phyloP scores from a whole-genome alignment of 1,140 invertebrate genomes.

The Luehdorfia chinensis region DNA sequence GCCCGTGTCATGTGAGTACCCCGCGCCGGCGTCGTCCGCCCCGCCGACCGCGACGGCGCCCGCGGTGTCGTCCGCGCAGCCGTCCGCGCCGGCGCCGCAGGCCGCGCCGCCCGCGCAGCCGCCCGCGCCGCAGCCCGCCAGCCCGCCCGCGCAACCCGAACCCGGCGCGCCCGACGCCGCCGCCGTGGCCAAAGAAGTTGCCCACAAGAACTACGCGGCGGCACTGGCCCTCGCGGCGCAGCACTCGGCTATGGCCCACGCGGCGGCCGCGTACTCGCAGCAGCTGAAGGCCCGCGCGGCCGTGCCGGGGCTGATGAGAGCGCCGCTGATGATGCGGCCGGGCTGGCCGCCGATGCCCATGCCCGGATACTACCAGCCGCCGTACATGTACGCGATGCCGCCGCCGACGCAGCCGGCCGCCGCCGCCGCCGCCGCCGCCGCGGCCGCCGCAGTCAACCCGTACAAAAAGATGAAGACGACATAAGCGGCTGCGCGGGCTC shows the following conservation, averaged over 20 bases:
- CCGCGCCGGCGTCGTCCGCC: slow-evolving; percentile 82
- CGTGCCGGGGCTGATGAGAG: slow-evolving; percentile 58
- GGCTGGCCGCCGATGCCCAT: slow-evolving; percentile 61
- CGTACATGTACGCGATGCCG: slow-evolving; percentile 79
- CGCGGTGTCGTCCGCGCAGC: slow-evolving; percentile 33
- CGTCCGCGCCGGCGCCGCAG: slow-evolving; percentile 51
- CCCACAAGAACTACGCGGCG: slow-evolving; percentile 86
- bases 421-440: slow-evolving; percentile 67
- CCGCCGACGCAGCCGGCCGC: slow-evolving; percentile 76
- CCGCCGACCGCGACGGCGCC: slow-evolving; percentile 68
- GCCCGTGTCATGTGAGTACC: slow-evolving; percentile 95
- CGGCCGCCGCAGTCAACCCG: slow-evolving; percentile 82
- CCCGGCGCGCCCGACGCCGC: slow-evolving; percentile 66
- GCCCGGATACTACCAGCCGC: slow-evolving; percentile 71
- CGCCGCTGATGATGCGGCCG: slow-evolving; percentile 59
- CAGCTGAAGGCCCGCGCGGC: slow-evolving; percentile 80
- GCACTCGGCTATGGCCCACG: slow-evolving; percentile 66
- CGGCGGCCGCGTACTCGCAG: slow-evolving; percentile 87
- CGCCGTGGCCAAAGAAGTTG: slow-evolving; percentile 84
- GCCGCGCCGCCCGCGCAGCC: slow-evolving; percentile 35
- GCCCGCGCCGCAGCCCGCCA: slow-evolving; percentile 58
- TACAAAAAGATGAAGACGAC: slow-evolving; percentile 94
- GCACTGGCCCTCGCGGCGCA: slow-evolving; percentile 60
- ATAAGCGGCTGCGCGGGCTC: slow-evolving; percentile 74
- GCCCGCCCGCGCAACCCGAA: slow-evolving; percentile 52